Evolutionary conservation across 2,113 vertebrate species (phyloP), one percentile per base, ranked within the genome.

Genomic region (Cavia porcellus): DNA sequence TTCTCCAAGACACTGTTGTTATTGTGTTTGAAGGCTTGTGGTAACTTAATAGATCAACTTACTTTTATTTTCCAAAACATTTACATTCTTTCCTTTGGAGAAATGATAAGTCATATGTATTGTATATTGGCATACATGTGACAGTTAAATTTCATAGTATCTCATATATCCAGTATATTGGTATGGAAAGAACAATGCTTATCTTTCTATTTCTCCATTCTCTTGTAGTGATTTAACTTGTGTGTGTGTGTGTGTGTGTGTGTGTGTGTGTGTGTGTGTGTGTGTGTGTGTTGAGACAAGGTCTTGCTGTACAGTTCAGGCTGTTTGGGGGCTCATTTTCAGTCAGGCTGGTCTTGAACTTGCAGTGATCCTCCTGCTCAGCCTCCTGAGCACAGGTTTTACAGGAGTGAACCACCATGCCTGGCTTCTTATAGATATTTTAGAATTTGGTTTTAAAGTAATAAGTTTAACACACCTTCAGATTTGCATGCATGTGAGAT

Each of bases 21-120:
- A 20, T 30, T 86, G 32, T 84, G 72, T 86, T 86, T 61, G 32
- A 20, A 62, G 50, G 28, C 24, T 45, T 72, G 7, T 83, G 12
- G 12, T 86, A 79, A 55, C 1, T 89, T 96, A 52, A 61, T 66
- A 92, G 64, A 13, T 45, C n/a, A 5, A 3, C 28, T 85, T 77
- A 92, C 55, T 94, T 87, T 95, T 84, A 68, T 1, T 87, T 92
- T 59, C 17, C 22, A 87, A 57, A 70, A 55, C 22, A 38, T 62
- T 93, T 9, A 4, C 10, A 45, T 62, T 68, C 11, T 35, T 74
- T 50, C 79, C 14, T 30, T 24, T 4, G 61, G 57, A 91, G 1
- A 84, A 75, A 0, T 86, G 19, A 24, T 22, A 24, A 35, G 35
- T 22, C 47, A 38, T 12, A 3, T 55, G 22, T 55, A 28, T 47